A percentile compares a stretch with the other conserved stretches of the same genome.
Conservation (phyloP, 2,113 vertebrate genomes). For the Brachypodius melanocephalos region DNA sequence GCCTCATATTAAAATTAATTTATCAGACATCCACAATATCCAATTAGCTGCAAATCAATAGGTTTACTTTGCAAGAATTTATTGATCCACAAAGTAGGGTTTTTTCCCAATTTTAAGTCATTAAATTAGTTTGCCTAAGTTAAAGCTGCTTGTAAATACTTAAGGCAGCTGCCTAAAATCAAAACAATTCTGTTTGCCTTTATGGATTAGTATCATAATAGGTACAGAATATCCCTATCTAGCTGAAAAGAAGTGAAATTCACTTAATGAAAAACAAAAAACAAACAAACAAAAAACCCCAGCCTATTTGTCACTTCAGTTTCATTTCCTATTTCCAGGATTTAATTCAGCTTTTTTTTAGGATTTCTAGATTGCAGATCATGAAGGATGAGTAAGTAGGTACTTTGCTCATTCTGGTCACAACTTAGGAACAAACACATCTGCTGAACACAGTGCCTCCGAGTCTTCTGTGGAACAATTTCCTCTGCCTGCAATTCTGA, state of each 20-base stretch:
- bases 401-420: not conserved
- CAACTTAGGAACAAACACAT: not conserved
- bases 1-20: constrained; percentile 62
- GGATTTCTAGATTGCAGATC: not conserved
- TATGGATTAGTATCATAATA: not conserved
- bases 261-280: not conserved
- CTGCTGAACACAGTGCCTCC: not conserved
- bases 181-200: not conserved
- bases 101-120: not conserved
- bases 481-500: not conserved
- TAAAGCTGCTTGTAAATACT: constrained; percentile 55
- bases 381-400: not conserved
- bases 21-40: constrained; percentile 49
- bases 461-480: not conserved
- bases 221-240: not conserved
- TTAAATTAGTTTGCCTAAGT: constrained; percentile 52
- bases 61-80: constrained; percentile 62
- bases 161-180: not conserved
- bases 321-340: constrained; percentile 10
- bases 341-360: not conserved
- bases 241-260: not conserved
- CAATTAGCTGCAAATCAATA: constrained; percentile 70
- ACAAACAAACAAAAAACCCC: not conserved
- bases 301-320: not conserved
- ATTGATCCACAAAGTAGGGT: constrained; percentile 62